Conservation (phyloP, 2,888 invertebrate species). For the Ochlodes sylvanus region DNA sequence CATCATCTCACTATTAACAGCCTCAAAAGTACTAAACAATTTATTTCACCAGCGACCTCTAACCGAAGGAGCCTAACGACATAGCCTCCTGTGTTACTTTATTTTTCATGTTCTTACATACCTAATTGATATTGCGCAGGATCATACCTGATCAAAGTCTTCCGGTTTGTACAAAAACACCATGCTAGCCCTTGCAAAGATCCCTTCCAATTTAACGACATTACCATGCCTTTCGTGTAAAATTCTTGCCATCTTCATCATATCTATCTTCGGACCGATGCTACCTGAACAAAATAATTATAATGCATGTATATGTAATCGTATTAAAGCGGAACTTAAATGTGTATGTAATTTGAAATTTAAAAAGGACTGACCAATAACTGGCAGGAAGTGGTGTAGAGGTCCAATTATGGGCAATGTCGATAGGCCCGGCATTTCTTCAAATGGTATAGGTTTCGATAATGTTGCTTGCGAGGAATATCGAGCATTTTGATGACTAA, state of each 20-base stretch:
- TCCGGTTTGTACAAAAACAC: constrained; percentile 70
- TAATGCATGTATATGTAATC: not conserved
- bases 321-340: not conserved
- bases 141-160: constrained; percentile 60
- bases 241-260: constrained; percentile 55
- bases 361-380: constrained; percentile 57
- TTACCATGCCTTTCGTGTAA: constrained; percentile 63
- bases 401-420: constrained; percentile 68
- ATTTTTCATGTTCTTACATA: too few species aligned
- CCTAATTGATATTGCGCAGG: too few species aligned
- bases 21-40: too few species aligned
- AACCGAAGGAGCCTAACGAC: too few species aligned
- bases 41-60: too few species aligned
- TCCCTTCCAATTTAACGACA: constrained; percentile 66
- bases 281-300: constrained; percentile 63
- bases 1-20: too few species aligned
- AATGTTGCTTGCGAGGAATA: constrained; percentile 41
- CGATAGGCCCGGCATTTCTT: constrained; percentile 68
- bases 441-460: constrained; percentile 54
- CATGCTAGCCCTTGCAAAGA: constrained; percentile 61
- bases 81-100: too few species aligned
- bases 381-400: constrained; percentile 66
- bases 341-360: not conserved
- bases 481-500: constrained; percentile 17
- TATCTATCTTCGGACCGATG: constrained; percentile 59